Evolutionary conservation across 2,113 vertebrate genomes (phyloP).

Genomic region (Apteryx mantelli): DNA sequence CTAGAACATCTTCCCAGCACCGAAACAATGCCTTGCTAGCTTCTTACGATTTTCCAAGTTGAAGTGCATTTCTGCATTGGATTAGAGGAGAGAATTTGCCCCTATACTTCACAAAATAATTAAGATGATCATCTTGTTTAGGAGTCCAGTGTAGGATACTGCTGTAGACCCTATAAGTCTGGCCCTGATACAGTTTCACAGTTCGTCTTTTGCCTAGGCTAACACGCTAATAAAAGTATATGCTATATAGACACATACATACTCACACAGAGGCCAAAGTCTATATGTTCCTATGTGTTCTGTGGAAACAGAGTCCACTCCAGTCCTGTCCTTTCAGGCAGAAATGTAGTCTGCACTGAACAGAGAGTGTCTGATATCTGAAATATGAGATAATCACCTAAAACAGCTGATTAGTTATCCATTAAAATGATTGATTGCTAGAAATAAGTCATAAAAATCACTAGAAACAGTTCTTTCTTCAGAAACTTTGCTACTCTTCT

Average conservation of each 20-base stretch:
- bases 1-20: background rate
- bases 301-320: no score
- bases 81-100: background rate
- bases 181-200: background rate
- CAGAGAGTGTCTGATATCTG: background rate
- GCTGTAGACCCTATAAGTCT: background rate
- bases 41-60: background rate
- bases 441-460: background rate
- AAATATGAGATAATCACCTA: background rate
- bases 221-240: background rate
- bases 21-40: background rate
- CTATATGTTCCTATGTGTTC: background rate
- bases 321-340: background rate
- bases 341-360: background rate
- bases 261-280: accelerated
- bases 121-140: background rate
- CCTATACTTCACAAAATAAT: background rate
- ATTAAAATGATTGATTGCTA: background rate
- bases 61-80: background rate
- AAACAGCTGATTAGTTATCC: background rate
- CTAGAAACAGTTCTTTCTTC: background rate
- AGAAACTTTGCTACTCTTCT: background rate
- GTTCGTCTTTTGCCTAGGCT: background rate
- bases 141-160: background rate
- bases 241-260: background rate